These are phyloP conservation scores for Hycleus cichorii DNA, from an alignment of 1,140 invertebrate species.

Conservation along the genomic window DNA sequence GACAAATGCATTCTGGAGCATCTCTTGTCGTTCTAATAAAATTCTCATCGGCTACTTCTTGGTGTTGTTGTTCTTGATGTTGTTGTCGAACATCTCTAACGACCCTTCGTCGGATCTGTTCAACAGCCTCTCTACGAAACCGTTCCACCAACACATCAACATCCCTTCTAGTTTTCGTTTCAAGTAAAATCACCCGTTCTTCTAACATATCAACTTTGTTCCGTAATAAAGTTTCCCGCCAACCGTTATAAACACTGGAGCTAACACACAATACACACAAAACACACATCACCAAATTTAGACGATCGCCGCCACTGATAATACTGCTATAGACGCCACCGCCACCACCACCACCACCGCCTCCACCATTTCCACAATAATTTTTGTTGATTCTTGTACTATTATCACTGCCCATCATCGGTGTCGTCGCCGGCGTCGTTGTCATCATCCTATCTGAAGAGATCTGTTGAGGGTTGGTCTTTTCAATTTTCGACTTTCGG, in stretches of 20 bases:
- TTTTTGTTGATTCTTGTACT: background rate
- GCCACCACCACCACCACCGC: background rate
- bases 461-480: background rate
- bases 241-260: slow-evolving; percentile 35
- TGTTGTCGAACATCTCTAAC: slow-evolving; percentile 24
- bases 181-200: slow-evolving; percentile 29
- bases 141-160: slow-evolving; percentile 28
- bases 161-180: slow-evolving; percentile 15
- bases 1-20: slow-evolving; percentile 39
- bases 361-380: background rate
- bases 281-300: slow-evolving; percentile 37
- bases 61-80: background rate
- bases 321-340: no score
- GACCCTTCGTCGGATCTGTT: slow-evolving; percentile 27
- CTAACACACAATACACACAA: slow-evolving; percentile 38
- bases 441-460: background rate
- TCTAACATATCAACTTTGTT: slow-evolving; percentile 29
- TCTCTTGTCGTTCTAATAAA: slow-evolving; percentile 25
- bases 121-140: slow-evolving; percentile 29
- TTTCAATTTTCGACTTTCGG: no score
- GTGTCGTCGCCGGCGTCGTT: background rate
- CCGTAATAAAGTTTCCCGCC: slow-evolving; percentile 29
- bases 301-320: background rate
- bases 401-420: background rate
- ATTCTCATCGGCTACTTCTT: background rate